Evolutionary conservation across 1,140 invertebrate genomes (phyloP), one percentile per base, ranked within the genome.

Genomic region (Cryptotermes secundus): DNA sequence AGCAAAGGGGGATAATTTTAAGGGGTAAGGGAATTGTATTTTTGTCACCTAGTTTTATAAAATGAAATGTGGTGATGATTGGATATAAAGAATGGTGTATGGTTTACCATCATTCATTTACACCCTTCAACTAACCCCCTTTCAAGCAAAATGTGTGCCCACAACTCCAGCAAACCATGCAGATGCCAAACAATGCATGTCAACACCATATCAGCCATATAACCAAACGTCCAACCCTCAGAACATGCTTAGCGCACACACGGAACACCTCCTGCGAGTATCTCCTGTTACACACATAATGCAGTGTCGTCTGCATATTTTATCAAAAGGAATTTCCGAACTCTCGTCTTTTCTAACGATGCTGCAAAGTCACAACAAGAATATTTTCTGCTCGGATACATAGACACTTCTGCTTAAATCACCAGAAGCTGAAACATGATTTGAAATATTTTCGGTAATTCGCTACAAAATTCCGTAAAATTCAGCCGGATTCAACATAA

Each of bases 261-360:
- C 19, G 45, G 38, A 42, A 42, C 38, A 12, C 16, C 36, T 36
- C 6, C 80, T 31, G n/a, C n/a, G 9, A 31, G 22, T 72, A 31
- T 72, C 3, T 72, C 59, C 59, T 72, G 16, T 31, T 72, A 72
- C 9, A 6, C 59, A n/a, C 31, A 72, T 31, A n/a, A 31, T 1
- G 2, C n/a, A 72, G 59, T 31, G n/a, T 31, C 59, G n/a, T 72
- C n/a, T 82, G 81, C 81, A 82, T 82, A 82, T 82, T 82, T 82
- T 9, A 82, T 82, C 81, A 82, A 82, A 82, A 22, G 42, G 81
- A 49, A 82, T 82, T 53, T 82, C 42, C 42, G 53, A 82, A 53
- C n/a, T 31, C 1, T n/a, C 59, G 59, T 72, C 59, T 72, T 72
- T 72, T 72, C 26, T 72, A 72, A 31, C n/a, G n/a, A 26, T 31